Evolutionary conservation across 1,140 invertebrate species (phyloP).

Genomic region (Whitmania pigra): DNA sequence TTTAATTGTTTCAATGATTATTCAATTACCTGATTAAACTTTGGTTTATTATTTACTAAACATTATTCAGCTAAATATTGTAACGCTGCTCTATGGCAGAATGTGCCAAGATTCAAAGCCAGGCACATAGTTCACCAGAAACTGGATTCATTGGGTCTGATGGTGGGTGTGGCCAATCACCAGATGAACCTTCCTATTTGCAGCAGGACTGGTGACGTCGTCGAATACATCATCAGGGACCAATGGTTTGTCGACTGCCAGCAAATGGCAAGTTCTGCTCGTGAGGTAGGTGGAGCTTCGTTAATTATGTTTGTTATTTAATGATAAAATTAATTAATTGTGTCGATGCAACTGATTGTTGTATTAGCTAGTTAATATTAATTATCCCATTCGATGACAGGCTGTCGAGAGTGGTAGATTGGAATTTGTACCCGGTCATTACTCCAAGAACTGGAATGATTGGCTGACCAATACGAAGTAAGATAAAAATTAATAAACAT

Average conservation of each 20-base stretch:
- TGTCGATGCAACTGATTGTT: not conserved
- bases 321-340: not conserved
- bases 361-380: not conserved
- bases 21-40: too few species aligned
- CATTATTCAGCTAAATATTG: not conserved
- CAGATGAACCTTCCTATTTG: slow-evolving; percentile 89
- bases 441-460: slow-evolving; percentile 82
- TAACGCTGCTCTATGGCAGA: not conserved
- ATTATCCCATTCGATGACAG: slow-evolving; percentile 9
- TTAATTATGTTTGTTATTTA: not conserved
- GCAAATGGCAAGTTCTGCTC: slow-evolving; percentile 51
- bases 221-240: slow-evolving; percentile 89
- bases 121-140: slow-evolving; percentile 64
- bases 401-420: slow-evolving; percentile 68
- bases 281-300: slow-evolving; percentile 32
- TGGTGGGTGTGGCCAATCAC: slow-evolving; percentile 72
- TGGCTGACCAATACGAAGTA: slow-evolving; percentile 68
- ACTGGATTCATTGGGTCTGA: slow-evolving; percentile 63
- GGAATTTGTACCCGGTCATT: slow-evolving; percentile 79
- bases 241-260: slow-evolving; percentile 72
- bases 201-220: slow-evolving; percentile 82
- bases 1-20: too few species aligned
- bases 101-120: slow-evolving; percentile 60
- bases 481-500: not conserved
- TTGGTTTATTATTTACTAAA: not conserved